Evolutionary conservation across 1,140 invertebrate genomes (phyloP).

Genomic region (Cherax quadricarinatus): DNA sequence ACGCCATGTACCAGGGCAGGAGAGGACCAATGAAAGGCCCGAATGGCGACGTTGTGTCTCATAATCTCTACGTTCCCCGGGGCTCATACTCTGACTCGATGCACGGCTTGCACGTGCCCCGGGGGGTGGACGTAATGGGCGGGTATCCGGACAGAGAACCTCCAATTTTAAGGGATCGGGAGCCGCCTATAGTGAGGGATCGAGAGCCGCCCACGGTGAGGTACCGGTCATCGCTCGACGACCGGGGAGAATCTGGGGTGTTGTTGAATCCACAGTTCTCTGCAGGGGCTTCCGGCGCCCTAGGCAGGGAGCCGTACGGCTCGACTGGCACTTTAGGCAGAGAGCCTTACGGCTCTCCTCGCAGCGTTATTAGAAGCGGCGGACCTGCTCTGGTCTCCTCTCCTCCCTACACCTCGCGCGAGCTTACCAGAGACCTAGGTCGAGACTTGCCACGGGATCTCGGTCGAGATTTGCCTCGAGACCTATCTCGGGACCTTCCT

Average conservation of each 20-base stretch:
- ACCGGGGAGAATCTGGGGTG: conserved; percentile 37
- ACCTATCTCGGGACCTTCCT: conserved; percentile 22
- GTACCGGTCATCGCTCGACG: conserved; percentile 28
- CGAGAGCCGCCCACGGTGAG: conserved; percentile 42
- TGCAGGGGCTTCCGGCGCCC: conserved; percentile 58
- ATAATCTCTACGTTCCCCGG: conserved; percentile 15
- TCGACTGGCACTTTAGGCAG: conserved; percentile 51
- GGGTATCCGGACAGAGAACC: conserved; percentile 24
- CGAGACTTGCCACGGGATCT: conserved; percentile 42
- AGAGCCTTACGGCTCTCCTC: conserved; percentile 61
- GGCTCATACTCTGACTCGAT: conserved; percentile 58
- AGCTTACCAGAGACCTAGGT: conserved; percentile 14
- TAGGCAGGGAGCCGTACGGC: conserved; percentile 60
- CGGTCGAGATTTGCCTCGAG: conserved; percentile 15
- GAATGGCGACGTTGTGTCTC: conserved; percentile 50
- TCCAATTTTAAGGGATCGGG: conserved; percentile 24
- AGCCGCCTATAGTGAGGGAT: conserved; percentile 24
- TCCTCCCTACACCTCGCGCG: conserved; percentile 5
- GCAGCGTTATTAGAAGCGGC: conserved; percentile 22
- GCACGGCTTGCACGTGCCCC: conserved; percentile 30
- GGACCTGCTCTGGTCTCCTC: neutral
- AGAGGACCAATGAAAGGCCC: conserved; percentile 41
- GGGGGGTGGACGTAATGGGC: conserved; percentile 20
- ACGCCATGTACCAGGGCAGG: conserved; percentile 18
- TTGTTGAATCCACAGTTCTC: conserved; percentile 52